Conservation (phyloP, 2,888 invertebrate genomes). For the Dynastes grantii region DNA sequence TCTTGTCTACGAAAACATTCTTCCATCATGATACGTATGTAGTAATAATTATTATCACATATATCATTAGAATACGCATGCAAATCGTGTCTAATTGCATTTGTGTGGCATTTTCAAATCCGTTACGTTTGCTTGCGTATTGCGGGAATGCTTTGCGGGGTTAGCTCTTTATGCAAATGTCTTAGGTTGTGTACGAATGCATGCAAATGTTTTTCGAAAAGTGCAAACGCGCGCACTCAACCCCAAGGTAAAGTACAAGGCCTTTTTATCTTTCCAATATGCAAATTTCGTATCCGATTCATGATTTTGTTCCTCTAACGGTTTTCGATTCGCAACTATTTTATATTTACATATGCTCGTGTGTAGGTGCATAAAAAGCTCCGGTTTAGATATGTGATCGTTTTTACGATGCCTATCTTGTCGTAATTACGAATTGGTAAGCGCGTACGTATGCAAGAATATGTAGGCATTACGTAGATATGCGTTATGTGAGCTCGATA, state of each 20-base stretch:
- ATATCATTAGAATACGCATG: neutral
- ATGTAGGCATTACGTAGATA: neutral
- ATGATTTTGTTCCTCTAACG: constrained; percentile 19
- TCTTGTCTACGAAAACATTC: too few relatives aligned
- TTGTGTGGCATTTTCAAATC: constrained; percentile 6
- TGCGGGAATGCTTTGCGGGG: neutral
- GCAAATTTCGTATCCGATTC: constrained; percentile 1
- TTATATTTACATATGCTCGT: too few relatives aligned
- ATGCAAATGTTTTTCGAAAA: constrained; percentile 10
- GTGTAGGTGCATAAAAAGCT: constrained; percentile 10
- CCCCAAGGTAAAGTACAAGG: constrained; percentile 38
- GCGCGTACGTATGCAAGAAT: neutral
- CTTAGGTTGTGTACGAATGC: neutral
- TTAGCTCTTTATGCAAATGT: neutral
- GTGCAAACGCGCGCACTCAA: neutral
- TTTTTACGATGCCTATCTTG: constrained; percentile 4
- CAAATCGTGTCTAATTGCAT: constrained; percentile 1
- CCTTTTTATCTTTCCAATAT: constrained; percentile 33
- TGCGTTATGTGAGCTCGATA: too few relatives aligned
- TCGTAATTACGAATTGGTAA: neutral
- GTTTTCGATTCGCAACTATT: constrained; percentile 8
- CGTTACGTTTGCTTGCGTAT: constrained; percentile 3
- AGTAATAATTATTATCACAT: too few relatives aligned
- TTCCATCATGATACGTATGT: too few relatives aligned
- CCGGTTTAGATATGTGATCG: constrained; percentile 3